Conservation (phyloP, 1,140 invertebrate species). For the Ectropis grisescens region DNA sequence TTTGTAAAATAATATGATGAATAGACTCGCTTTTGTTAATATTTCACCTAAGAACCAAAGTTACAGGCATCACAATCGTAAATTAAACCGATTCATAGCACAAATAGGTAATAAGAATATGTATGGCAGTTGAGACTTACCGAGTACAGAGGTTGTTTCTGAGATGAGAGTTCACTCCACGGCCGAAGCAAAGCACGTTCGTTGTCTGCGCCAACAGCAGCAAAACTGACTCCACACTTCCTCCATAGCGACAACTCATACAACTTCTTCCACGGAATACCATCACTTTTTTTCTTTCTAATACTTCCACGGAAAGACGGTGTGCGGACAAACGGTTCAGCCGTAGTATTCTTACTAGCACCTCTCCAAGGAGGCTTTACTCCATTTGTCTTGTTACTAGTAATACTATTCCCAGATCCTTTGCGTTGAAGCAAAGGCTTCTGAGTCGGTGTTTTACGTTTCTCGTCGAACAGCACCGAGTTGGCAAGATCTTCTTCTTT, state of each 20-base stretch:
- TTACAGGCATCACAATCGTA: background rate
- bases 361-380: conserved; percentile 70
- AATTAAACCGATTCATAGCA: background rate
- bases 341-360: conserved; percentile 42
- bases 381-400: conserved; percentile 33
- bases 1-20: too few relatives aligned
- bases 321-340: conserved; percentile 44
- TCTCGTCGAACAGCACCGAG: conserved; percentile 33
- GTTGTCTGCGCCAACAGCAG: conserved; percentile 45
- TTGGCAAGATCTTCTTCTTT: conserved; percentile 42
- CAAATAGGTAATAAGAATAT: background rate
- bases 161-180: conserved; percentile 47
- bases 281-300: conserved; percentile 52
- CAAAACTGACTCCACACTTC: conserved; percentile 59
- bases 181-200: conserved; percentile 58
- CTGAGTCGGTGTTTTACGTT: conserved; percentile 29
- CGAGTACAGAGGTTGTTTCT: conserved; percentile 29
- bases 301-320: conserved; percentile 57
- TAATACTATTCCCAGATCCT: conserved; percentile 26
- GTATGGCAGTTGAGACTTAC: conserved; percentile 22
- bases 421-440: conserved; percentile 39
- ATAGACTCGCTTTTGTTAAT: too few relatives aligned
- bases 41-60: too few relatives aligned
- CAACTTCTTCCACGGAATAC: conserved; percentile 68
- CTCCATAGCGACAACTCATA: conserved; percentile 70